phyloP scores from a whole-genome alignment of 2,797 vertebrate genomes.

The Anisognathus igniventris region DNA sequence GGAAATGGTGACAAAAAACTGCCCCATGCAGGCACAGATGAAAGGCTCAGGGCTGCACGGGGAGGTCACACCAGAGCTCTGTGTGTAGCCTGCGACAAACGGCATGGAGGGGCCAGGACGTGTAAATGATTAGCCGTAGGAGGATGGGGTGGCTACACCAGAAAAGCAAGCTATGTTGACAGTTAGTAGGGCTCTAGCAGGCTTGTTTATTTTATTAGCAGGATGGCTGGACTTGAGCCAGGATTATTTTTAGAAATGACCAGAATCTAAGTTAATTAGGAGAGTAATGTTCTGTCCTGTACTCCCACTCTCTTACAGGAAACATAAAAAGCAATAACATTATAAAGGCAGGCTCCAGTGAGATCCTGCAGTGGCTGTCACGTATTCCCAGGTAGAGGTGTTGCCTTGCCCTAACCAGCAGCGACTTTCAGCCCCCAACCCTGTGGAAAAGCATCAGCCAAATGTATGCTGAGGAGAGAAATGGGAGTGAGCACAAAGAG shows the following conservation, averaged over 20 bases:
- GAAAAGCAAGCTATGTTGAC: conserved; percentile 43
- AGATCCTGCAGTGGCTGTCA: neutral
- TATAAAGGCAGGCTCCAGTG: neutral
- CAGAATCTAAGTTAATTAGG: conserved; percentile 65
- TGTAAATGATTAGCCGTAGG: neutral
- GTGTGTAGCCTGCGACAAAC: neutral
- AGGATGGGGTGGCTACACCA: conserved; percentile 49
- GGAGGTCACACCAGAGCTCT: neutral
- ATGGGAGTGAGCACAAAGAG: neutral
- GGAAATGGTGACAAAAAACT: conserved; percentile 1
- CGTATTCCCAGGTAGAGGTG: neutral
- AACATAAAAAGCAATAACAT: conserved; percentile 26
- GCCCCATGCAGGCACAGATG: neutral
- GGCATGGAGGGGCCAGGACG: neutral
- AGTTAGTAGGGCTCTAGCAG: conserved; percentile 2
- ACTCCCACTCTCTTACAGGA: conserved; percentile 52
- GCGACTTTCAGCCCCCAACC: neutral
- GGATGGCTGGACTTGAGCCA: conserved; percentile 56
- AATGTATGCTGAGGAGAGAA: neutral
- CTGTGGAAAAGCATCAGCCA: neutral
- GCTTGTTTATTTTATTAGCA: conserved; percentile 74
- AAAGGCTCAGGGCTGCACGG: neutral
- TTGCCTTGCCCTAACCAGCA: neutral
- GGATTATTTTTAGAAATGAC: conserved; percentile 69
- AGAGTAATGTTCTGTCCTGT: conserved; percentile 58